Conservation (phyloP, 2,113 vertebrate genomes). For the Columbina picui region DNA sequence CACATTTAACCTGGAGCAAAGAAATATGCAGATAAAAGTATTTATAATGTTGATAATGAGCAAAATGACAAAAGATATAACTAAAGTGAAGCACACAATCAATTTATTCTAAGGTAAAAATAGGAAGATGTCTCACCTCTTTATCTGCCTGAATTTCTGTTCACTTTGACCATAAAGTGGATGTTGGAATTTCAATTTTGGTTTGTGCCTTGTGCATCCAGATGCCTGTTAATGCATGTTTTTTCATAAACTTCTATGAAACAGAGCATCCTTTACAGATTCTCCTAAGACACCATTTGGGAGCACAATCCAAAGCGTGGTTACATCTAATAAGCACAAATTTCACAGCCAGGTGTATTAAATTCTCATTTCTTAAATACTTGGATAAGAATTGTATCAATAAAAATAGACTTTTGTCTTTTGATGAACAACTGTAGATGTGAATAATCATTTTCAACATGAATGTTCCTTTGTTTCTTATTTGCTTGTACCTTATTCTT, state of each 20-base stretch:
- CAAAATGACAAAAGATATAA: not conserved
- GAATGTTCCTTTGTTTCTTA: not conserved
- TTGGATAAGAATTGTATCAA: not conserved
- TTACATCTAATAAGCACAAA: not conserved
- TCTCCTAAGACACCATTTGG: not conserved
- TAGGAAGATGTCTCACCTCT: not conserved
- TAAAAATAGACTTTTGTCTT: not conserved
- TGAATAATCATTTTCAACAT: not conserved
- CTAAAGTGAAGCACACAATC: not conserved
- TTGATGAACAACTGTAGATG: not conserved
- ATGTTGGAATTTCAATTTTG: not conserved
- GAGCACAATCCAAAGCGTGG: not conserved
- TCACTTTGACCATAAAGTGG: not conserved
- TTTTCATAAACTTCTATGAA: not conserved
- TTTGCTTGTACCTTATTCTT: not conserved
- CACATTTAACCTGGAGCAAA: not conserved
- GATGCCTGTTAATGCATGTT: accelerated
- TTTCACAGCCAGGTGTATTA: not conserved
- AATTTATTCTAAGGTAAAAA: not conserved
- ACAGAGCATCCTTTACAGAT: not conserved
- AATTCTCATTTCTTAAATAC: not conserved
- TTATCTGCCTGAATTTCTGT: not conserved
- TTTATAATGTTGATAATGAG: not conserved
- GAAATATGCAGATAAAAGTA: not conserved
- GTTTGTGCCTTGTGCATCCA: not conserved